A percentile compares a stretch with the other conserved stretches of the same genome.
These are phyloP conservation scores for Anolis apletophallus DNA, from an alignment of 2,797 vertebrate genomes.

Conservation along the genomic window DNA sequence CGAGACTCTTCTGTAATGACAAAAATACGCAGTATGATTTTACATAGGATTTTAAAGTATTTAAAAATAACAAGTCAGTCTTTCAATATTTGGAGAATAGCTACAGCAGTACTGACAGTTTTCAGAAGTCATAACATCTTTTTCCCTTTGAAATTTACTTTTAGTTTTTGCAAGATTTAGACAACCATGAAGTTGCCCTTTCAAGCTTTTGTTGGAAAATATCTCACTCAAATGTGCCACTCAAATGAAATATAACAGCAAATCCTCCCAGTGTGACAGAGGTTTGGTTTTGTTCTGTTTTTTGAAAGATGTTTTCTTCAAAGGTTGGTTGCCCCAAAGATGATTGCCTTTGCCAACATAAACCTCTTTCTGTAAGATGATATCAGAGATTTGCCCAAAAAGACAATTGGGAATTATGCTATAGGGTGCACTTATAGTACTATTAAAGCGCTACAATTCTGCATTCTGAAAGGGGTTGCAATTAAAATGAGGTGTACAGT, in stretches of 20 bases:
- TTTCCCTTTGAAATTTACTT: slow-evolving; percentile 6
- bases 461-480: neutral
- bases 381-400: too few relatives aligned
- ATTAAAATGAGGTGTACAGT: neutral
- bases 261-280: neutral
- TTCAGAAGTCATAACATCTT: slow-evolving; percentile 21
- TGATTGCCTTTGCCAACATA: neutral
- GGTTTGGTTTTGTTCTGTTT: neutral
- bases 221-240: neutral
- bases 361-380: too few relatives aligned
- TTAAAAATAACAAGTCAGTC: slow-evolving; percentile 20
- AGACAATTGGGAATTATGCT: too few relatives aligned
- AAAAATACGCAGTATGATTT: too few relatives aligned
- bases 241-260: too few relatives aligned
- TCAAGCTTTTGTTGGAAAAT: slow-evolving; percentile 15
- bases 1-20: too few relatives aligned
- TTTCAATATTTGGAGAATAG: slow-evolving; percentile 21
- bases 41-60: neutral
- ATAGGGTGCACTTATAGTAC: too few relatives aligned
- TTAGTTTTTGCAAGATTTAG: slow-evolving; percentile 12
- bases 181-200: slow-evolving; percentile 4
- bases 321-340: neutral
- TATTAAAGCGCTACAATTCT: too few relatives aligned
- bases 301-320: neutral
- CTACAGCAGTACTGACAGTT: neutral